Evolutionary conservation across 2,113 vertebrate species (phyloP).

Genomic region (Furnarius figulus): DNA sequence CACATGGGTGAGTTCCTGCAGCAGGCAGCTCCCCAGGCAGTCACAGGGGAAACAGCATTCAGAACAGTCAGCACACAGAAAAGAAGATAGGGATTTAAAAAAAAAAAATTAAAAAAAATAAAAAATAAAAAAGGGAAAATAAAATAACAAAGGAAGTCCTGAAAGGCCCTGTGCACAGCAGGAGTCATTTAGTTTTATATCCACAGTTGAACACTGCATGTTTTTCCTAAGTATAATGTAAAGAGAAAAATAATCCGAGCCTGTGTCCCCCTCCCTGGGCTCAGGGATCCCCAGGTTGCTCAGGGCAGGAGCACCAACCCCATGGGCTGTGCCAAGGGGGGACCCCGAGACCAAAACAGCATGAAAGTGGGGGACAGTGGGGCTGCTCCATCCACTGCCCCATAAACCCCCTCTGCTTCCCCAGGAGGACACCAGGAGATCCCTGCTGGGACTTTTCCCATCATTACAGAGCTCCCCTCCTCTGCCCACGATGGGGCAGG

Average conservation of each 20-base stretch:
- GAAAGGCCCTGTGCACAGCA: not conserved
- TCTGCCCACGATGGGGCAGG: rapidly evolving
- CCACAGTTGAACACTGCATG: rapidly evolving
- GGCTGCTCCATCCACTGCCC: not conserved
- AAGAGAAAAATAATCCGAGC: too few species aligned
- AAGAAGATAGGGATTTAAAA: not conserved
- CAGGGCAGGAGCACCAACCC: not conserved
- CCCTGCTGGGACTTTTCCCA: not conserved
- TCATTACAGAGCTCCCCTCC: too few species aligned
- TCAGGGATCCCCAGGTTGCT: not conserved
- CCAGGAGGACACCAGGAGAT: not conserved
- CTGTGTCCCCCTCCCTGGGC: not conserved
- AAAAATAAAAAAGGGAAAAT: not conserved
- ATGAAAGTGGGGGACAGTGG: not conserved
- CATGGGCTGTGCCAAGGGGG: not conserved
- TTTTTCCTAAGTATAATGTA: rapidly evolving
- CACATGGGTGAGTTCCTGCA: not conserved
- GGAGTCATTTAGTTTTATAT: not conserved
- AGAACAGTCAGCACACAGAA: not conserved
- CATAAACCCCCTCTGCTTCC: not conserved
- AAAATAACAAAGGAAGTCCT: not conserved
- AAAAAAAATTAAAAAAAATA: not conserved
- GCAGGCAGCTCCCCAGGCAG: not conserved
- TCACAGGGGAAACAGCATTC: rapidly evolving
- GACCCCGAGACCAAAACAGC: rapidly evolving